Evolutionary conservation across 2,113 vertebrate species (phyloP).

Genomic region (Turdus rufiventris): DNA sequence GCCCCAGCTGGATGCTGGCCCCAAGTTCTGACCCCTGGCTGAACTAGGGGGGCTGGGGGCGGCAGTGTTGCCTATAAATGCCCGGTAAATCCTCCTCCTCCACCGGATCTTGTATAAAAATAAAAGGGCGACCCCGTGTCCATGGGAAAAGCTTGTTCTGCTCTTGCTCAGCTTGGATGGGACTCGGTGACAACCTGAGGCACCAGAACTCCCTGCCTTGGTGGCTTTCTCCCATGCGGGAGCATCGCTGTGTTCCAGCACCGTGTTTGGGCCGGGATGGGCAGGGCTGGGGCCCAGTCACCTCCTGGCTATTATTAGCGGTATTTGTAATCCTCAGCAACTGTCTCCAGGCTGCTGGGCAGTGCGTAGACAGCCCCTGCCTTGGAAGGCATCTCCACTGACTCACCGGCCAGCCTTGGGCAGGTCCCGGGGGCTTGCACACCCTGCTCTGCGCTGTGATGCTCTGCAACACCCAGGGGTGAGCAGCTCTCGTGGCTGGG

Average conservation of each 20-base stretch:
- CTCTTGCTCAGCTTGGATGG: neutral
- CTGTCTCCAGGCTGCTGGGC: neutral
- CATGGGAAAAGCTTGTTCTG: neutral
- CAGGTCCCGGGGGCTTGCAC: neutral
- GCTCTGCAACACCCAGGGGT: neutral
- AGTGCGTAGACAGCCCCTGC: neutral
- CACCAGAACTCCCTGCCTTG: accelerated
- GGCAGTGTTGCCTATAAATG: neutral
- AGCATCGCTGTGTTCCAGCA: neutral
- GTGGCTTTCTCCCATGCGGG: neutral
- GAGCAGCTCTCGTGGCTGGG: accelerated
- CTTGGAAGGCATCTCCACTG: neutral
- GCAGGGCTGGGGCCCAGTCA: neutral
- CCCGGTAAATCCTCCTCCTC: neutral
- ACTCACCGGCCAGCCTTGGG: neutral
- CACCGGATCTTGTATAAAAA: constrained; percentile 25
- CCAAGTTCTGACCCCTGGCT: neutral
- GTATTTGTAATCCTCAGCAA: constrained; percentile 12
- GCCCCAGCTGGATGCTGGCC: neutral
- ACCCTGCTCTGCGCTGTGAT: accelerated
- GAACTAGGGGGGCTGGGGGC: neutral
- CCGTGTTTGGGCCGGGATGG: neutral
- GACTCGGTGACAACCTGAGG: neutral
- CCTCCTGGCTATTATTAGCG: constrained; percentile 41
- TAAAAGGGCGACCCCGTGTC: neutral